phyloP scores from a whole-genome alignment of 2,113 vertebrate species.

The Nipponia nippon region DNA sequence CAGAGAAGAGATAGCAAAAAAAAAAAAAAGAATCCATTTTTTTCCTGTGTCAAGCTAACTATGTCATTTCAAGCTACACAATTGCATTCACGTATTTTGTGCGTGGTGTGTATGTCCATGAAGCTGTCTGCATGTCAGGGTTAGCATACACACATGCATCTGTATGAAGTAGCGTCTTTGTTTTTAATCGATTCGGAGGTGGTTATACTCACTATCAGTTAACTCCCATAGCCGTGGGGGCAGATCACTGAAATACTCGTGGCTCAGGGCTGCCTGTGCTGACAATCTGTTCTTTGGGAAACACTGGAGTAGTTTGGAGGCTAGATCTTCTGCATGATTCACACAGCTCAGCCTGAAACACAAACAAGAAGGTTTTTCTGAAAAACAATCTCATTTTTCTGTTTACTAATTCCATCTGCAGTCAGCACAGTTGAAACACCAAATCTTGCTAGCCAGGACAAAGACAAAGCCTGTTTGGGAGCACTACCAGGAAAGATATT shows the following conservation, averaged over 20 bases:
- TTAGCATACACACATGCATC: background rate
- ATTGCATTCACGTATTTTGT: background rate
- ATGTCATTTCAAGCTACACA: constrained; percentile 52
- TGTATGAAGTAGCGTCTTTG: background rate
- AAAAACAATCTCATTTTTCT: background rate
- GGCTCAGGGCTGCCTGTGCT: constrained; percentile 89
- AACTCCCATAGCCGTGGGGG: constrained; percentile 95
- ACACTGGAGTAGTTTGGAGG: constrained; percentile 94
- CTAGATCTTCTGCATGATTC: constrained; percentile 93
- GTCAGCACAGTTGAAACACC: background rate
- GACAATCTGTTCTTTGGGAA: constrained; percentile 97
- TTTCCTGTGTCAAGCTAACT: constrained; percentile 68
- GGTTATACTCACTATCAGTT: constrained; percentile 86
- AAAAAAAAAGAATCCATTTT: constrained; percentile 64
- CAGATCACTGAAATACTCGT: constrained; percentile 93
- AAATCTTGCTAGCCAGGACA: background rate
- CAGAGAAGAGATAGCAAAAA: constrained; percentile 73
- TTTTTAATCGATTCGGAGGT: background rate
- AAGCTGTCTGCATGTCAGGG: background rate
- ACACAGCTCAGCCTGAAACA: constrained; percentile 87
- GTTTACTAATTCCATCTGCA: background rate
- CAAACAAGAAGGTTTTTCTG: constrained; percentile 28
- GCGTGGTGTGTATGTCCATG: background rate
- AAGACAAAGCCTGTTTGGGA: background rate
- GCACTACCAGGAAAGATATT: background rate